Percentiles rank a stretch among this genome's conserved stretches.
Evolutionary conservation across 2,797 vertebrate genomes (phyloP).

Genomic region (Muscicapa striata): DNA sequence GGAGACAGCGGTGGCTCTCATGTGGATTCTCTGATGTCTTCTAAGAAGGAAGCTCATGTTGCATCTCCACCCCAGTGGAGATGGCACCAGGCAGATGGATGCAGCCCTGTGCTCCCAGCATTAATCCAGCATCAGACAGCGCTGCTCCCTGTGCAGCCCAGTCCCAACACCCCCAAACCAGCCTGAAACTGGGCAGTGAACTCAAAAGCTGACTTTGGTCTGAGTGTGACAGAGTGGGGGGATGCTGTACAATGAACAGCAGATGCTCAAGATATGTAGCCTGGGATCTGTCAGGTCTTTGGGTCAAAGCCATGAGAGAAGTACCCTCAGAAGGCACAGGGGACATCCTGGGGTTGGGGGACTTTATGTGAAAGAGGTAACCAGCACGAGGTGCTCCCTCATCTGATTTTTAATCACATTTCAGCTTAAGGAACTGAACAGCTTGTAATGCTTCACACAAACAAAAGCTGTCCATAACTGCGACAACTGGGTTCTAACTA

Average conservation of each 20-base stretch:
- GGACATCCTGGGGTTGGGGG: too few relatives aligned
- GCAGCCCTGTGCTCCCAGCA: background rate
- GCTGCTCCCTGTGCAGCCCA: background rate
- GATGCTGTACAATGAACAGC: background rate
- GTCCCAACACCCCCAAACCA: background rate
- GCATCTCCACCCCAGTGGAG: background rate
- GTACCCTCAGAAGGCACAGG: background rate
- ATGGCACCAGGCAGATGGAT: background rate
- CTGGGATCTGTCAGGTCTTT: background rate
- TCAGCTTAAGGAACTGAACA: background rate
- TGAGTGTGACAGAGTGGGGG: background rate
- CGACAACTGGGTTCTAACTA: background rate
- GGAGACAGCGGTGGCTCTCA: background rate
- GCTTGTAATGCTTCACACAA: background rate
- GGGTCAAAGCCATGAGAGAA: background rate
- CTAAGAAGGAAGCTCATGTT: background rate
- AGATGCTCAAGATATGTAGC: background rate
- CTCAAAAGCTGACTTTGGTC: background rate
- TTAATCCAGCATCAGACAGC: background rate
- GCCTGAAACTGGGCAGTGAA: background rate
- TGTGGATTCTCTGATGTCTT: constrained; percentile 17
- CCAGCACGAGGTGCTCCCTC: background rate
- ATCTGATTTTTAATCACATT: background rate
- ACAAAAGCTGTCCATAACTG: background rate
- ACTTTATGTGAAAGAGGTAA: background rate